phyloP scores from a whole-genome alignment of 2,888 invertebrate genomes.

The Loripinus fragilis region DNA sequence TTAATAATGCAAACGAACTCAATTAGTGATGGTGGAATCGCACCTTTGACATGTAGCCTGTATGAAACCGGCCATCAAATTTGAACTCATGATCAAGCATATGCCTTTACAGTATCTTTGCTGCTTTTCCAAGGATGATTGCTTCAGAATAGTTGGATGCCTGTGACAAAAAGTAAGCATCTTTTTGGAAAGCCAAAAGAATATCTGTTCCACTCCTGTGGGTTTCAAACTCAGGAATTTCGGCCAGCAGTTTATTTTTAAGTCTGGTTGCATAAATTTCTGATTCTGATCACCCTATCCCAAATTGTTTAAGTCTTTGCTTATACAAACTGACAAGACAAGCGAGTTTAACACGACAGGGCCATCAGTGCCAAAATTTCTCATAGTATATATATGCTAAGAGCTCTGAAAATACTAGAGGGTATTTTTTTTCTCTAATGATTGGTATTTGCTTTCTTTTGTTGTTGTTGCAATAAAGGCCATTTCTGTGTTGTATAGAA shows the following conservation, averaged over 20 bases:
- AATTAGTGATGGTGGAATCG: slow-evolving; percentile 38
- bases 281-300: no score
- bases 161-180: slow-evolving; percentile 46
- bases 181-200: slow-evolving; percentile 37
- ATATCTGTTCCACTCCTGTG: slow-evolving; percentile 34
- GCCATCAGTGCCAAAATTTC: no score
- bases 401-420: no score
- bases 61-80: slow-evolving; percentile 50
- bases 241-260: slow-evolving; percentile 39
- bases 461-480: no score
- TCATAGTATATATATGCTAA: no score
- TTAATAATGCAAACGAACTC: slow-evolving; percentile 43
- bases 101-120: slow-evolving; percentile 56
- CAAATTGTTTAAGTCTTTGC: no score
- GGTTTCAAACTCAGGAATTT: slow-evolving; percentile 56
- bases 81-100: slow-evolving; percentile 26
- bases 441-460: no score
- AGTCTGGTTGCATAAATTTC: no score
- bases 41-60: slow-evolving; percentile 38
- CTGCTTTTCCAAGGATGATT: slow-evolving; percentile 58
- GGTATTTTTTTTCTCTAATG: no score
- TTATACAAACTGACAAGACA: no score
- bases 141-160: slow-evolving; percentile 55
- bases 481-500: no score
- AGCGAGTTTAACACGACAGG: no score